Conservation (phyloP, 2,797 vertebrate genomes). For the Dromococcyx pavoninus region DNA sequence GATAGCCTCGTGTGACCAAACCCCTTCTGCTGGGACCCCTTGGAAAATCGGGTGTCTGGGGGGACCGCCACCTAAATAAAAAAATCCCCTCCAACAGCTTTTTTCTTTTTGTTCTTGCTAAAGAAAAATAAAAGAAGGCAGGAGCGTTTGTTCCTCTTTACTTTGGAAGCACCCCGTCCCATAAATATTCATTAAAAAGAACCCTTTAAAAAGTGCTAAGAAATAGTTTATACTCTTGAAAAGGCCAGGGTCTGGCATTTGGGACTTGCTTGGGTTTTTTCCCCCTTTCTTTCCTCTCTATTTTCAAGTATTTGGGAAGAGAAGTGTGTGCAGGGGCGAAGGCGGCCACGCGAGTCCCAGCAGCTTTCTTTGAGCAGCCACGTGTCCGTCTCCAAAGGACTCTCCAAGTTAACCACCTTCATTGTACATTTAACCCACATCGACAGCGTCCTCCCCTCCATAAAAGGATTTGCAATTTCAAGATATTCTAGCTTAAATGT, state of each 20-base stretch:
- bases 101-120: conserved; percentile 49
- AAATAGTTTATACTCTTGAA: conserved; percentile 71
- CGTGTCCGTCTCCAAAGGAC: conserved; percentile 99
- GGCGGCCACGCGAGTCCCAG: conserved; percentile 96
- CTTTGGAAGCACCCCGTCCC: conserved; percentile 71
- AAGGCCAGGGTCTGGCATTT: conserved; percentile 72
- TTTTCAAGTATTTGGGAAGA: conserved; percentile 82
- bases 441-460: conserved; percentile 98
- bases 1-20: conserved; percentile 30
- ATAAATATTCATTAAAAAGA: conserved; percentile 73
- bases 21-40: conserved; percentile 18
- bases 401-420: conserved; percentile 99
- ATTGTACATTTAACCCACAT: conserved; percentile 99
- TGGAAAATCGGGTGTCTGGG: conserved; percentile 18
- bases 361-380: conserved; percentile 98
- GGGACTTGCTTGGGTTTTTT: conserved; percentile 70
- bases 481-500: conserved; percentile 99
- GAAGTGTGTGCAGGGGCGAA: conserved; percentile 89
- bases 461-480: conserved; percentile 99
- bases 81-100: conserved; percentile 9
- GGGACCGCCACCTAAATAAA: neutral
- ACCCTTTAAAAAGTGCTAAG: conserved; percentile 75
- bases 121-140: conserved; percentile 53
- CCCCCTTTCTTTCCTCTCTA: conserved; percentile 71
- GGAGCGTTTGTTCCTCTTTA: conserved; percentile 69